Percentiles rank a stretch among this genome's conserved stretches.
These are phyloP conservation scores for Parnassius glacialis DNA, from an alignment of 2,888 invertebrate species.

Conservation along the genomic window DNA sequence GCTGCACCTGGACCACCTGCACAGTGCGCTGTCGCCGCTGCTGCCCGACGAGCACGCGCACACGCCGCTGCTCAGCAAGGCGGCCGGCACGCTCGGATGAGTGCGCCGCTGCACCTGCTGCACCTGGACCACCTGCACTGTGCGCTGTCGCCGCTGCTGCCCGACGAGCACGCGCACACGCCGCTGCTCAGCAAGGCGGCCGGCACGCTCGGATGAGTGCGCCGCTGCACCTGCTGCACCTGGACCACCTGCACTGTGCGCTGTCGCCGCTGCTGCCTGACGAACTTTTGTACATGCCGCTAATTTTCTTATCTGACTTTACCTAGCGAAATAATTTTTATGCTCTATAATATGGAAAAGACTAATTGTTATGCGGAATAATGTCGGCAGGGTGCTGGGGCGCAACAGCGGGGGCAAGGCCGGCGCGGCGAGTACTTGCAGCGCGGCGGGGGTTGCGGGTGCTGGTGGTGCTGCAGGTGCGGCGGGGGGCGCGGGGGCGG, in stretches of 20 bases:
- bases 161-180: constrained; percentile 84
- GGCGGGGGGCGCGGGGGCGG: constrained; percentile 62
- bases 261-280: too few relatives aligned
- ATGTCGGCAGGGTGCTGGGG: constrained; percentile 59
- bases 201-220: constrained; percentile 85
- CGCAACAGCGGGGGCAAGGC: constrained; percentile 69
- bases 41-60: too few relatives aligned
- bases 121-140: not conserved
- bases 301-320: constrained; percentile 45
- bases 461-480: constrained; percentile 91
- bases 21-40: constrained; percentile 78
- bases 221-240: constrained; percentile 68
- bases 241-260: constrained; percentile 71
- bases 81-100: constrained; percentile 88
- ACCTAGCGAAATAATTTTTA: constrained; percentile 79
- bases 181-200: constrained; percentile 88
- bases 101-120: constrained; percentile 23
- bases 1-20: constrained; percentile 90
- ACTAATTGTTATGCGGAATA: not conserved
- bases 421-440: constrained; percentile 48
- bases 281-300: too few relatives aligned
- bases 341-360: too few relatives aligned
- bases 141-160: constrained; percentile 49
- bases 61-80: constrained; percentile 84
- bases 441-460: constrained; percentile 80